Percentiles rank a stretch among this genome's conserved stretches.
Evolutionary conservation across 1,140 invertebrate genomes (phyloP).

Genomic region (Melitaea cinxia): DNA sequence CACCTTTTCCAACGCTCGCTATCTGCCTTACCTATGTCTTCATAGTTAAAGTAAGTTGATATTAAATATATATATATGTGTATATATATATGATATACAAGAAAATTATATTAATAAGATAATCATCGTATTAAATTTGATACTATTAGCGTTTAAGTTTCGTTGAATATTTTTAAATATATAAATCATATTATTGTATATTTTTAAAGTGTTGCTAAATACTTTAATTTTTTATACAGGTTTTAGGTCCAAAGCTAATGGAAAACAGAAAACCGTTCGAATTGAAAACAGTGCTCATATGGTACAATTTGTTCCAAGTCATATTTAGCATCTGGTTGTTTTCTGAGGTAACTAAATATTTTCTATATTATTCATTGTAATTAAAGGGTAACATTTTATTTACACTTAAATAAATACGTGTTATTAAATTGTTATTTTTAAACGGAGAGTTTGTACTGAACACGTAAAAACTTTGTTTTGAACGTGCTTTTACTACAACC

Average conservation of each 20-base stretch:
- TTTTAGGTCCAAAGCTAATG: constrained; percentile 91
- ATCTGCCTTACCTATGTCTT: constrained; percentile 91
- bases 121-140: no score
- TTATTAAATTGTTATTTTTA: no score
- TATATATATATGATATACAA: neutral
- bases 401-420: no score
- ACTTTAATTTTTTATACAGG: constrained; percentile 64
- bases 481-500: no score
- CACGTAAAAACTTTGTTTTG: no score
- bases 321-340: constrained; percentile 92
- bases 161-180: no score
- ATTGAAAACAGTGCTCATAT: constrained; percentile 88
- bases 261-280: constrained; percentile 92
- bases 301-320: constrained; percentile 94
- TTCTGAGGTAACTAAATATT: constrained; percentile 85
- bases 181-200: no score
- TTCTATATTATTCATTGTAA: neutral
- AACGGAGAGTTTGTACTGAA: no score
- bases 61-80: neutral
- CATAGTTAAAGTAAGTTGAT: constrained; percentile 86
- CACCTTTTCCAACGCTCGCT: constrained; percentile 89
- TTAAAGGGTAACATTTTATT: neutral
- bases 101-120: neutral
- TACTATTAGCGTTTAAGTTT: no score
- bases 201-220: neutral